Conservation (phyloP, 2,113 vertebrate genomes). For the Salminus brasiliensis region DNA sequence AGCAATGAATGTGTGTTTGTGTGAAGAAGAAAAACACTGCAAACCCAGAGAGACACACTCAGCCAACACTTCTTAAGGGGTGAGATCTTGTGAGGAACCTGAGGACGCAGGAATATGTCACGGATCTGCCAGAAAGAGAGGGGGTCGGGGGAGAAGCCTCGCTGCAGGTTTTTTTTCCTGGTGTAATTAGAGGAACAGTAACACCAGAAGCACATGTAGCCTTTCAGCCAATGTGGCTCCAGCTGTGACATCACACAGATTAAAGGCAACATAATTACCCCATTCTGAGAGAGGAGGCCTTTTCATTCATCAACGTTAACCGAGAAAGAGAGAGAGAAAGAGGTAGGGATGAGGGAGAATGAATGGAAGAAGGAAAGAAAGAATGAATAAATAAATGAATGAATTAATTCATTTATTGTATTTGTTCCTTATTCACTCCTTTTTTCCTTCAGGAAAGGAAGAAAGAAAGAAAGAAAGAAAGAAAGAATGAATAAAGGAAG, state of each 20-base stretch:
- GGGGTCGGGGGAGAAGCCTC: neutral
- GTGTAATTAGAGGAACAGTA: conserved; percentile 32
- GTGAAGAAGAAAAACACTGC: neutral
- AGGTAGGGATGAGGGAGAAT: no score
- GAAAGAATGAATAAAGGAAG: no score
- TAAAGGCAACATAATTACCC: conserved; percentile 45
- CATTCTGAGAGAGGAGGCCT: neutral
- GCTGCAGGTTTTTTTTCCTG: conserved; percentile 10
- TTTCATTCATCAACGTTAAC: conserved; percentile 14
- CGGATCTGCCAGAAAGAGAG: neutral
- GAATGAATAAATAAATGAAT: neutral
- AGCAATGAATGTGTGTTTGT: neutral
- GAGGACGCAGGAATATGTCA: conserved; percentile 11
- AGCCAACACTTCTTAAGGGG: neutral
- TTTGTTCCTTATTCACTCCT: no score
- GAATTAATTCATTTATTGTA: no score
- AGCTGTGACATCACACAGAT: conserved; percentile 44
- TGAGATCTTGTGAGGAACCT: neutral
- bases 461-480: neutral
- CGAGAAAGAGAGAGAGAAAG: neutral
- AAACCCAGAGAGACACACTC: neutral
- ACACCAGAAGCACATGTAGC: conserved; percentile 38
- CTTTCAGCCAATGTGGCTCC: conserved; percentile 12
- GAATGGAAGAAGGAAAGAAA: neutral
- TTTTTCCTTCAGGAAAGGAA: no score